A percentile compares a stretch with the other conserved stretches of the same genome.
phyloP scores from a whole-genome alignment of 2,797 vertebrate species.

The Peromyscus nudipes region DNA sequence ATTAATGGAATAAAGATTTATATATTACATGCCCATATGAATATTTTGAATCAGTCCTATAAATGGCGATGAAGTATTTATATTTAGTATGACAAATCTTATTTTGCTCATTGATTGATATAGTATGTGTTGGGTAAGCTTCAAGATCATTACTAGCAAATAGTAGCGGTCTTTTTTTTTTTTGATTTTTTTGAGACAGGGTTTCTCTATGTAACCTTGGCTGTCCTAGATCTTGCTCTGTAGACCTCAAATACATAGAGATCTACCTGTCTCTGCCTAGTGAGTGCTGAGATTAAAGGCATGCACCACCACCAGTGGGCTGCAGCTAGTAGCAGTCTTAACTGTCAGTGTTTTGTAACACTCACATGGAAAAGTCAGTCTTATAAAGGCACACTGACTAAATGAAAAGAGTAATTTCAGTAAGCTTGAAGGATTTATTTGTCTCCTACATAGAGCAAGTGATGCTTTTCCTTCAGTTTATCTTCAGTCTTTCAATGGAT shows the following conservation, averaged over 20 bases:
- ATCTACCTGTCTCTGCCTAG: too few relatives aligned
- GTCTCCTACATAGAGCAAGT: background rate
- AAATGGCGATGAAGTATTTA: background rate
- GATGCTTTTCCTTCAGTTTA: background rate
- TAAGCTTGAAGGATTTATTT: background rate
- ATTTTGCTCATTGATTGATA: background rate
- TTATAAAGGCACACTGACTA: background rate
- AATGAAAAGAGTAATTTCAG: background rate
- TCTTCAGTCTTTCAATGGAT: background rate
- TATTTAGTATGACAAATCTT: background rate
- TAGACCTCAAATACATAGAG: too few relatives aligned
- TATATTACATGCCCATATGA: background rate
- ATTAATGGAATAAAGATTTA: background rate
- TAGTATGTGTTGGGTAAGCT: background rate
- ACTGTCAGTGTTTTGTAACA: background rate
- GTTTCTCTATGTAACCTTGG: too few relatives aligned
- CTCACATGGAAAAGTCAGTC: background rate
- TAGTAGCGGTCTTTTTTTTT: background rate
- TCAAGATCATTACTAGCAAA: background rate
- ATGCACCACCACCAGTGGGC: too few relatives aligned
- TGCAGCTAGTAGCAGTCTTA: background rate
- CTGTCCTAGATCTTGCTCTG: too few relatives aligned
- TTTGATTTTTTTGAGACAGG: too few relatives aligned
- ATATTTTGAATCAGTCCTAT: background rate
- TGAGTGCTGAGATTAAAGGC: too few relatives aligned